A percentile compares a stretch with the other conserved stretches of the same genome.
Conservation (phyloP, 1,140 invertebrate species). For the Hetaerina americana region DNA sequence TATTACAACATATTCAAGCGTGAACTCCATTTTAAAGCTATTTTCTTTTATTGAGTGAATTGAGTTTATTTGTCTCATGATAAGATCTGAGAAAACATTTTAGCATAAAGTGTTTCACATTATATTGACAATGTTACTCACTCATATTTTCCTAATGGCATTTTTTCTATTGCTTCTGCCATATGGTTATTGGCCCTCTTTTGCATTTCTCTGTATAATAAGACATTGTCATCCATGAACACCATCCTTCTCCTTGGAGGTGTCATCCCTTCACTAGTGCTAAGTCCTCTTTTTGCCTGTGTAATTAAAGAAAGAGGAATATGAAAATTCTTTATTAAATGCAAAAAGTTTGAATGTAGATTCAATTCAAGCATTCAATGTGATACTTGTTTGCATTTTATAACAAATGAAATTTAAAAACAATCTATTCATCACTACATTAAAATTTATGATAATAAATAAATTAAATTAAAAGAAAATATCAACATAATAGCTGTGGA, state of each 20-base stretch:
- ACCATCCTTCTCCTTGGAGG: constrained; percentile 24
- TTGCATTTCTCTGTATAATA: constrained; percentile 51
- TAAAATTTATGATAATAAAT: no score
- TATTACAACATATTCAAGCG: no score
- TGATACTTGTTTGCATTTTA: no score
- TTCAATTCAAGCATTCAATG: no score
- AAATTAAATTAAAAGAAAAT: no score
- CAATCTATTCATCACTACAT: no score
- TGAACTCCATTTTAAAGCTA: no score
- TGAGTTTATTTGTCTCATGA: background rate
- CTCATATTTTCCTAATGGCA: constrained; percentile 58
- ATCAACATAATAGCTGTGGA: no score
- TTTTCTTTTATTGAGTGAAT: constrained; percentile 1
- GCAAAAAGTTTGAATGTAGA: no score
- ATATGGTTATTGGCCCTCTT: constrained; percentile 55
- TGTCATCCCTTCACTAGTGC: background rate
- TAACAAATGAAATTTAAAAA: no score
- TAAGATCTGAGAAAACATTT: background rate
- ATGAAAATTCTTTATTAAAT: no score
- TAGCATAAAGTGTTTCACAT: background rate
- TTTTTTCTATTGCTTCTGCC: constrained; percentile 55
- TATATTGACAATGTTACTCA: constrained; percentile 34
- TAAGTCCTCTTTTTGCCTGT: background rate
- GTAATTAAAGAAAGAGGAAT: no score
- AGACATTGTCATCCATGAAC: constrained; percentile 54